These are phyloP conservation scores for Cephus cinctus DNA, from an alignment of 1,140 invertebrate genomes.

Conservation along the genomic window DNA sequence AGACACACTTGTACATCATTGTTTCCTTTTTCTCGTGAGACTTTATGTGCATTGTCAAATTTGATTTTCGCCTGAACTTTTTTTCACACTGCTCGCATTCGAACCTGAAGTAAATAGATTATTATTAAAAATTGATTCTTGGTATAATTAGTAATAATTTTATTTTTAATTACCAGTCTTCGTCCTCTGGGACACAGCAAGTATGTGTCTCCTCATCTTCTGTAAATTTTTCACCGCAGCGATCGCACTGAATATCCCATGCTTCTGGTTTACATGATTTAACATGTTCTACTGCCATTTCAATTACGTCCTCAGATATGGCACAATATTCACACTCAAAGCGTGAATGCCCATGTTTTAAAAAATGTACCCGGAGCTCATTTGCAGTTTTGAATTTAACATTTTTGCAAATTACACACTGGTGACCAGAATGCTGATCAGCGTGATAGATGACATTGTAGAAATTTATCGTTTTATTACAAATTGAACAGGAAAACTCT, in stretches of 20 bases:
- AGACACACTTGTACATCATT: conserved; percentile 4
- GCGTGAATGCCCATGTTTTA: background rate
- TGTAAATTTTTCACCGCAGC: conserved; percentile 6
- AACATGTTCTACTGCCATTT: background rate
- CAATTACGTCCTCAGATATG: background rate
- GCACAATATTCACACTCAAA: background rate
- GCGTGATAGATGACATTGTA: background rate
- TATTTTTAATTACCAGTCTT: background rate
- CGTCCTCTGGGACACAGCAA: background rate
- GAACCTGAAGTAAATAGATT: background rate
- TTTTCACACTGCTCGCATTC: conserved; percentile 27
- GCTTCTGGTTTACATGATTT: background rate
- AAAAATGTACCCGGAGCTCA: conserved; percentile 6
- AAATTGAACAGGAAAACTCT: background rate
- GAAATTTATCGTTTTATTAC: background rate
- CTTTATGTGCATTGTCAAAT: conserved; percentile 22
- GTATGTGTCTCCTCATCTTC: background rate
- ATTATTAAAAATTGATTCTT: background rate
- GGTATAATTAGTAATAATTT: too few relatives aligned
- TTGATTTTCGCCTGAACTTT: conserved; percentile 22
- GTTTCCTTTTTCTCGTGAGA: background rate
- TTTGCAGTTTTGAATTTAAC: conserved; percentile 3
- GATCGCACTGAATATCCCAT: background rate
- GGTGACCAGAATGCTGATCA: background rate
- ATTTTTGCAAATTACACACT: conserved; percentile 1